These are phyloP conservation scores for Philopotamus ludificatus DNA, from an alignment of 1,140 invertebrate genomes.

Conservation along the genomic window DNA sequence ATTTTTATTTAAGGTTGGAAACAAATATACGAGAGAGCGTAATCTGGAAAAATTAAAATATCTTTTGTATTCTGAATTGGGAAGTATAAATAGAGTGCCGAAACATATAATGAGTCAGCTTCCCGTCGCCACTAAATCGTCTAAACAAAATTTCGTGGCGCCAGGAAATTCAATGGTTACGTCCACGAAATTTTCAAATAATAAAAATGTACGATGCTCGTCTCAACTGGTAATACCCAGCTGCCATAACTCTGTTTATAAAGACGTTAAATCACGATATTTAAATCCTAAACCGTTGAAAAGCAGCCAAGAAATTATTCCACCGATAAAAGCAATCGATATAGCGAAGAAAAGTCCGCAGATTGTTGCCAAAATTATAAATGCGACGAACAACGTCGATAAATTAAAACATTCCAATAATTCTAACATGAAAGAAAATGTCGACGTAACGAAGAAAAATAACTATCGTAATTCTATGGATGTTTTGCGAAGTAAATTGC, in stretches of 20 bases:
- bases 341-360: neutral
- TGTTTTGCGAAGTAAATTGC: neutral
- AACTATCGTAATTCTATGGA: neutral
- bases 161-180: slow-evolving; percentile 24
- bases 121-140: neutral
- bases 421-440: neutral
- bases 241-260: neutral
- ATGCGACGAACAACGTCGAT: neutral
- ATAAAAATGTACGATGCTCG: neutral
- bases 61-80: slow-evolving; percentile 18
- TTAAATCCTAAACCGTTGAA: slow-evolving; percentile 2
- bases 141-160: slow-evolving; percentile 11
- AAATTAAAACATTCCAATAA: neutral
- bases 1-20: slow-evolving; percentile 9
- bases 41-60: slow-evolving; percentile 25
- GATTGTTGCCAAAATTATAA: neutral
- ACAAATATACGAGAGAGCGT: slow-evolving; percentile 15
- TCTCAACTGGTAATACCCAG: neutral
- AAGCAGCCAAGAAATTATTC: neutral
- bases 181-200: slow-evolving; percentile 12
- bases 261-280: slow-evolving; percentile 18
- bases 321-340: neutral
- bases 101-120: neutral
- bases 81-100: slow-evolving; percentile 18
- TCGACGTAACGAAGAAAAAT: neutral